Percentiles rank a stretch among this genome's conserved stretches.
Conservation (phyloP, 2,797 vertebrate genomes). For the Leuciscus waleckii region DNA sequence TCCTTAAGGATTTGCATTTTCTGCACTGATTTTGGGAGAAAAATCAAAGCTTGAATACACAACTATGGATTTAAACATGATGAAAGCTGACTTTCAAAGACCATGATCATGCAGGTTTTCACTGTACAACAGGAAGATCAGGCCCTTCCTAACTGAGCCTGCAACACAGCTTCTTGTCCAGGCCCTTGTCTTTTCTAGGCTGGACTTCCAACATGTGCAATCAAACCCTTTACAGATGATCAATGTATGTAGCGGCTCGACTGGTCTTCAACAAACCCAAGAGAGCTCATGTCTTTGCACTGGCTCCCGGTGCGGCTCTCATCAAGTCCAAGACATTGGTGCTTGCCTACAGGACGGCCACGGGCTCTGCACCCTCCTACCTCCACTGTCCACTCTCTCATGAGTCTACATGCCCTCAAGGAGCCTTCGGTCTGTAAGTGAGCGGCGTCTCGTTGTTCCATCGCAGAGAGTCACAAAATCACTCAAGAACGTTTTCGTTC, state of each 20-base stretch:
- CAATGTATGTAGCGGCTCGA: not conserved
- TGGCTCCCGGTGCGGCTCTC: not conserved
- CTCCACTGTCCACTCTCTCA: not conserved
- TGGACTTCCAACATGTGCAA: not conserved
- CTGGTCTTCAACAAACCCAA: not conserved
- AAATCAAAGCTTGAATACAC: not conserved
- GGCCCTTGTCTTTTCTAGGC: not conserved
- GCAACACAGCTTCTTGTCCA: not conserved
- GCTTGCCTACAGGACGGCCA: not conserved
- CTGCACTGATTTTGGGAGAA: not conserved
- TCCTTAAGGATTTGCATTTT: not conserved
- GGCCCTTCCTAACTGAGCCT: not conserved
- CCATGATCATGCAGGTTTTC: not conserved
- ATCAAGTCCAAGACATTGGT: not conserved
- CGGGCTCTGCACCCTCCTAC: not conserved
- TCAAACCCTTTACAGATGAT: not conserved
- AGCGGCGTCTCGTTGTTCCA: not conserved
- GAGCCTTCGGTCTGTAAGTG: not conserved
- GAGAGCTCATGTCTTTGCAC: too few species aligned
- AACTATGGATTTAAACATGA: not conserved
- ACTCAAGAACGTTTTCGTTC: not conserved
- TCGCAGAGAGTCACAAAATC: not conserved
- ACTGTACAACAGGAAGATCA: not conserved
- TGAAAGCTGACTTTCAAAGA: not conserved
- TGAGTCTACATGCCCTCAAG: not conserved